Base-by-base conservation (phyloP, 2,113 vertebrate genomes). In the Zonotrichia leucophrys region DNA sequence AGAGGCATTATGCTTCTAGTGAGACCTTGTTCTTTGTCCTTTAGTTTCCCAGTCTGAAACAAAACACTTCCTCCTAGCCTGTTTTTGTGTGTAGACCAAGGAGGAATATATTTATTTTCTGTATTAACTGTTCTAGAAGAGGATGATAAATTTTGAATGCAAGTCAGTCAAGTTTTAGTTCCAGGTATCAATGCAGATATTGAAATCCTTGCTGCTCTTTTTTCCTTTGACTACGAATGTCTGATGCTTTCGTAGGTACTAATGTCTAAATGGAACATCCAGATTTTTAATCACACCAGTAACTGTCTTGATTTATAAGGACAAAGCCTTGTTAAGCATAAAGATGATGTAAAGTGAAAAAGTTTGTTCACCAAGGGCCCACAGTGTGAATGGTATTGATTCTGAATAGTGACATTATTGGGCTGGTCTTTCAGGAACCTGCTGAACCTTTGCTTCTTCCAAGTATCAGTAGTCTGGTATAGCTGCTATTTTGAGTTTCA, bases 301-400 rank as follows among this genome's bases (percentile, higher is more conserved):
- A 70, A 28, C 10, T 2, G 1, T 49, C 42, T 62, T 66, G 8
- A 52, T 83, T 25, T 67, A 10, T 75, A 72, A 62, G 24, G 42
- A 47, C 5, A 22, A 28, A 15, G 9, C 35, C 33, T 69, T 78
- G 8, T 6, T 0, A 4, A 64, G 44, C 52, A 3, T 47, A 62
- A 75, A n/a, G 44, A 37, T 1, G 7, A 14, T 19, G 9, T 15
- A 6, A 11, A 19, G 7, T 66, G 68, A 59, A 55, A 41, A 69
- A 12, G 2, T 1, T 1, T 27, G 27, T 74, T 44, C 14, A 11
- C 24, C 49, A 6, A 1, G 53, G 68, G 11, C 35, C 13, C 10
- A 7, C 25, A 83, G 22, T 0, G 0, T 53, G 18, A 63, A 37
- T 23, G 9, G 10, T 39, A 23, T 3, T 75, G 16, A 53, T 9